These are phyloP conservation scores for Colletes gigas DNA, from an alignment of 1,140 invertebrate genomes.

Conservation along the genomic window DNA sequence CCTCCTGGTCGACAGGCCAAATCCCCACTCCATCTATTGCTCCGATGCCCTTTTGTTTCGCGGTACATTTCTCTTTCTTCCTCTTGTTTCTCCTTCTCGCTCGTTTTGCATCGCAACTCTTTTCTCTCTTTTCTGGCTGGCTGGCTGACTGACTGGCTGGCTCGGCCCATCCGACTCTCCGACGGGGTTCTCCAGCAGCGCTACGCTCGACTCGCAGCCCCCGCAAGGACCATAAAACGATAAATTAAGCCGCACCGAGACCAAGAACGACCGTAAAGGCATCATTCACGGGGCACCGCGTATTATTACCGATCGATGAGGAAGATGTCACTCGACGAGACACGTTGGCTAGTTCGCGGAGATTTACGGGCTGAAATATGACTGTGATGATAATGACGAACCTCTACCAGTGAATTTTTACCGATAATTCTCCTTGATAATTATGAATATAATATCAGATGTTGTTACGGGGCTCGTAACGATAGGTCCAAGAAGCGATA, in stretches of 20 bases:
- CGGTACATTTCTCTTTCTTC: conserved; percentile 79
- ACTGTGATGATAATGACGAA: too few species aligned
- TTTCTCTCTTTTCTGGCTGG: conserved; percentile 26
- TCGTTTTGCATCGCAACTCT: background rate
- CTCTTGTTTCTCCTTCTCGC: conserved; percentile 40
- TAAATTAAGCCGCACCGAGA: conserved; percentile 73
- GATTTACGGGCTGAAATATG: conserved; percentile 10
- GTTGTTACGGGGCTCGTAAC: too few species aligned
- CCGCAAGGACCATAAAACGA: conserved; percentile 72
- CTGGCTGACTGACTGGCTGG: conserved; percentile 16
- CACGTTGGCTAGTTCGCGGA: background rate
- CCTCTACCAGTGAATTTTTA: background rate
- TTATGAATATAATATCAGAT: too few species aligned
- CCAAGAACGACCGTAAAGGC: conserved; percentile 68
- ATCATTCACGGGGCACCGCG: conserved; percentile 74
- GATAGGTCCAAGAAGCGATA: too few species aligned
- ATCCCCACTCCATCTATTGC: conserved; percentile 43
- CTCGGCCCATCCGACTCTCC: conserved; percentile 49
- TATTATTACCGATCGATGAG: conserved; percentile 73
- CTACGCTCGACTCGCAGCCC: conserved; percentile 43
- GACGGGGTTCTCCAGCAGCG: conserved; percentile 45
- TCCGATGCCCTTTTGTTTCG: conserved; percentile 77
- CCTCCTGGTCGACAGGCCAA: conserved; percentile 14
- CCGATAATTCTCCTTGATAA: background rate
- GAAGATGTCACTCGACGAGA: conserved; percentile 44